Percentiles rank a stretch among this genome's conserved stretches.
These are phyloP conservation scores for Varecia variegata DNA, from an alignment of 2,797 vertebrate genomes.

Conservation along the genomic window DNA sequence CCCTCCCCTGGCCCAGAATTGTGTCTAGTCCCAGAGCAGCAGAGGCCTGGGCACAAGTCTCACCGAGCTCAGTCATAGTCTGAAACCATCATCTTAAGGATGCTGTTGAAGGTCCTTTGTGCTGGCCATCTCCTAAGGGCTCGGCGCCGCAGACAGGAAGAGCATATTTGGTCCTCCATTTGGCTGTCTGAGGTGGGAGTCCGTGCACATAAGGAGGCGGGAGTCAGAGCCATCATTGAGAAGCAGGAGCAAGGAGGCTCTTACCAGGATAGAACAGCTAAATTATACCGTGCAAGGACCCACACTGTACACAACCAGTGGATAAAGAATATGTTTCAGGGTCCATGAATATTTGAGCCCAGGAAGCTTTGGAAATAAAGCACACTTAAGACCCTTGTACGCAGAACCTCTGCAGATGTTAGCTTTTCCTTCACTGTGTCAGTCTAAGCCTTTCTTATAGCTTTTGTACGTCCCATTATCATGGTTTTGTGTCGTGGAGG, in stretches of 20 bases:
- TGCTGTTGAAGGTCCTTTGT: not conserved
- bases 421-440: not conserved
- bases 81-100: not conserved
- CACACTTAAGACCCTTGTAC: not conserved
- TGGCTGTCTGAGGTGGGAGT: not conserved
- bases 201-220: not conserved
- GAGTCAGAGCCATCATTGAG: not conserved
- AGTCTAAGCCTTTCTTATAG: not conserved
- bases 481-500: not conserved
- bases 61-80: not conserved
- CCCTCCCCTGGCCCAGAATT: too few species aligned
- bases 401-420: not conserved
- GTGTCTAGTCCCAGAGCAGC: not conserved
- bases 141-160: not conserved
- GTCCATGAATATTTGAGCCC: not conserved
- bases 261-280: not conserved
- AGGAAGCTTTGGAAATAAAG: constrained; percentile 26
- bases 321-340: not conserved
- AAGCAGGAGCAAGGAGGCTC: not conserved
- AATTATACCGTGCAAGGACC: not conserved
- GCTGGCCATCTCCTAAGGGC: not conserved
- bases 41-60: not conserved
- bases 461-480: constrained; percentile 1
- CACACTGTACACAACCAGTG: not conserved
- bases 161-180: not conserved